Base-by-base conservation (phyloP, 2,888 invertebrate genomes). In the Enchytraeus crypticus region DNA sequence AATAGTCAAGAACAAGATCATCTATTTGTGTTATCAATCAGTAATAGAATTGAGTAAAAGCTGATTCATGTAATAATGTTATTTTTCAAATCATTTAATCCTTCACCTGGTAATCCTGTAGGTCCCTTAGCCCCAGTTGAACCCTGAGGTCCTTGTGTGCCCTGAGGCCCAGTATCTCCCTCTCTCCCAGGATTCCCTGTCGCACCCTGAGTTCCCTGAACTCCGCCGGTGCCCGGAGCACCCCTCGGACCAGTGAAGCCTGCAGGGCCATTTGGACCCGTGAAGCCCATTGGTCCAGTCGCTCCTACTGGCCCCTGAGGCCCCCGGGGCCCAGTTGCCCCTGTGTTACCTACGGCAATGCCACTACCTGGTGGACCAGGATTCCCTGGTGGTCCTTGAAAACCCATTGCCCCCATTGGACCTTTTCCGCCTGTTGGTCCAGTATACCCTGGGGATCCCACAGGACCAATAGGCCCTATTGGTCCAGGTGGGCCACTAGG, bases 381-480 rank as follows among this genome's bases (percentile, higher is more conserved):
- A 21, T 11, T 5, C 23, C 61, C 61, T 32, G 47, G 18, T 47
- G 33, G 33, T 33, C 65, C 65, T n/a, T 26, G 29, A 4, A 3
- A 18, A 34, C 63, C 64, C n/a, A 59, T 18, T 3, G 54, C 49
- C 38, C 64, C 64, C 21, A 57, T 5, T 26, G 14, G 8, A 8
- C 65, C 65, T 29, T 29, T 46, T 26, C 8, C 3, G 27, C 65
- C 65, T 23, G 49, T 34, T 47, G 27, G 21, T 21, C 64, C 64
- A 38, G 38, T 43, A 14, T 34, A 23, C 5, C 64, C 64, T 51
- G 45, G 38, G 21, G 38, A n/a, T 2, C 66, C 66, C 1, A 30
- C 18, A n/a, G 32, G 34, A 4, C 66, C 66, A 1, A 53, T 14
- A 23, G 29, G 30, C 1, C 62, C 62, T 21, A 27, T 47, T 34